These are phyloP conservation scores for Drosophila gaucha DNA, from an alignment of 2,888 invertebrate species.

Conservation along the genomic window DNA sequence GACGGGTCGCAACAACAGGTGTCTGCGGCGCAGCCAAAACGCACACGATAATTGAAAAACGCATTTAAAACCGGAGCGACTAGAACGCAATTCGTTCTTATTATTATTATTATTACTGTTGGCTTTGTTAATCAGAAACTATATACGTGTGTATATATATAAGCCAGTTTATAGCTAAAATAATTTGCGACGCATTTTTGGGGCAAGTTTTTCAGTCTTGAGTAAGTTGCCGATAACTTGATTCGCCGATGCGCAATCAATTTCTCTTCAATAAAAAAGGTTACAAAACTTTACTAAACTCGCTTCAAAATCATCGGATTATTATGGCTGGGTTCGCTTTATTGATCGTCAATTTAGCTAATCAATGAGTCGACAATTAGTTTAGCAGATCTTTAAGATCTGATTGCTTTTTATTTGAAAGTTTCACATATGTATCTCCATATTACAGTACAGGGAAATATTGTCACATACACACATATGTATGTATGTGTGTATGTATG, in stretches of 20 bases:
- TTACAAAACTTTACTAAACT: constrained; percentile 21
- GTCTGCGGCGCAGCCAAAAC: constrained; percentile 9
- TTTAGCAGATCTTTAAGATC: too few relatives aligned
- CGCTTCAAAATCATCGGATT: constrained; percentile 25
- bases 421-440: neutral
- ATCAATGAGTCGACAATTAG: constrained; percentile 7
- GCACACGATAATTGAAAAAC: constrained; percentile 40
- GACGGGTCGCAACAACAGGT: constrained; percentile 43
- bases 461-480: neutral
- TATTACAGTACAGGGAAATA: neutral
- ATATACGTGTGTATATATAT: constrained; percentile 1
- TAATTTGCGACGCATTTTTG: constrained; percentile 62
- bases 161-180: constrained; percentile 5
- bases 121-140: constrained; percentile 9
- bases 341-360: constrained; percentile 8
- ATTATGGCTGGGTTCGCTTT: too few relatives aligned
- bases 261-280: too few relatives aligned
- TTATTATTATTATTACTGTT: neutral
- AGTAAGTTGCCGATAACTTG: constrained; percentile 57
- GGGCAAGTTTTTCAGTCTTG: constrained; percentile 49
- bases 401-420: neutral
- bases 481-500: too few relatives aligned
- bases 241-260: constrained; percentile 57
- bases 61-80: constrained; percentile 31
- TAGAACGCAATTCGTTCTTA: constrained; percentile 45